Conservation (phyloP, 2,113 vertebrate genomes). For the Tetrax tetrax region DNA sequence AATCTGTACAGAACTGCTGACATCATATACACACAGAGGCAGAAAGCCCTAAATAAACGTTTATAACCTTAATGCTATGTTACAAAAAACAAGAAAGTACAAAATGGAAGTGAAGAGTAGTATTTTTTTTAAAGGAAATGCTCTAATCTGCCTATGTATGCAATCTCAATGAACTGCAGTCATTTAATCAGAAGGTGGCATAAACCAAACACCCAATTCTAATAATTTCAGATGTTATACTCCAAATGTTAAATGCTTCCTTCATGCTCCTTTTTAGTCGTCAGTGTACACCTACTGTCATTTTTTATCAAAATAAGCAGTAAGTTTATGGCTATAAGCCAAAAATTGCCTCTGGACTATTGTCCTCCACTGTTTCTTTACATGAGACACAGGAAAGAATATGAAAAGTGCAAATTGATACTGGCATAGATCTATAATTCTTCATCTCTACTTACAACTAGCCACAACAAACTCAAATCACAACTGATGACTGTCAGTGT, state of each 20-base stretch:
- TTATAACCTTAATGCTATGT: background rate
- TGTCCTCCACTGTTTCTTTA: background rate
- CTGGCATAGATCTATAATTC: background rate
- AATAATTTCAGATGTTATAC: background rate
- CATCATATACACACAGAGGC: background rate
- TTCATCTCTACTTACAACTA: background rate
- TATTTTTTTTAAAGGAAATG: background rate
- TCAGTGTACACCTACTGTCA: background rate
- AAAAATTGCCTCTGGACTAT: background rate
- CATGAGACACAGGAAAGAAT: background rate
- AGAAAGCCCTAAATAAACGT: background rate
- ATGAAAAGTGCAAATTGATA: background rate
- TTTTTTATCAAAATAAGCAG: background rate
- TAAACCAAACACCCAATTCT: background rate
- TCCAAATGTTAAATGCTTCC: background rate
- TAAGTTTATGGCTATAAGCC: background rate
- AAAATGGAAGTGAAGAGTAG: background rate
- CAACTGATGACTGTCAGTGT: background rate
- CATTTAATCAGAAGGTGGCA: background rate
- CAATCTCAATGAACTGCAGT: background rate
- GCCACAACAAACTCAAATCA: background rate
- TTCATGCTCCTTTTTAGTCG: background rate
- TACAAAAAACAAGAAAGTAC: background rate
- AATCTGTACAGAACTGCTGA: background rate
- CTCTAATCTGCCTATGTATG: fast-evolving